These are phyloP conservation scores for Incurvaria masculella DNA, from an alignment of 2,888 invertebrate genomes.

Conservation along the genomic window DNA sequence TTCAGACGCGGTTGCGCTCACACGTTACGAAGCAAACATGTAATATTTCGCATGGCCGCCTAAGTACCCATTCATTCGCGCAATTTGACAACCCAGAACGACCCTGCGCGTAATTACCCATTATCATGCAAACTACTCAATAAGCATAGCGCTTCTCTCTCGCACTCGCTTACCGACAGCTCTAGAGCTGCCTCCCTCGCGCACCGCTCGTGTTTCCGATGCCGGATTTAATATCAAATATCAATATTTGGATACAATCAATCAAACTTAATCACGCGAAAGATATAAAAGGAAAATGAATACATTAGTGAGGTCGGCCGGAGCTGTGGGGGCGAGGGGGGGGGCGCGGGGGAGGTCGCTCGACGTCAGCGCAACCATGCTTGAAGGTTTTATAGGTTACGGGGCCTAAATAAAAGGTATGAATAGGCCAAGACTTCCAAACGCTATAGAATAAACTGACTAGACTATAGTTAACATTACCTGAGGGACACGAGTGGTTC, in stretches of 20 bases:
- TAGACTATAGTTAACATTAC: too few species aligned
- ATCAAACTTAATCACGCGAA: slow-evolving; percentile 56
- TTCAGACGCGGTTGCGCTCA: too few species aligned
- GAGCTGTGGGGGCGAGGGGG: too few species aligned
- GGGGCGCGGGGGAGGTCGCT: neutral
- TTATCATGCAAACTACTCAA: slow-evolving; percentile 27
- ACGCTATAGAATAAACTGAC: too few species aligned
- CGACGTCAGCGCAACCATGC: too few species aligned
- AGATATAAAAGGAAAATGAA: slow-evolving; percentile 53
- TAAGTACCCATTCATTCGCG: too few species aligned
- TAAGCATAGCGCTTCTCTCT: slow-evolving; percentile 19
- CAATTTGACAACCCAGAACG: slow-evolving; percentile 11
- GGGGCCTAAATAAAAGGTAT: too few species aligned
- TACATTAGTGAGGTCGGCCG: slow-evolving; percentile 37
- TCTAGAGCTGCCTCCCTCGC: slow-evolving; percentile 24
- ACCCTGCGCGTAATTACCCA: slow-evolving; percentile 23
- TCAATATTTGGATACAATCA: slow-evolving; percentile 55
- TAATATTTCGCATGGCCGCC: too few species aligned
- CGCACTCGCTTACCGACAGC: slow-evolving; percentile 15
- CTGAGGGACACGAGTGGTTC: too few species aligned
- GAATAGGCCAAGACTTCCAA: too few species aligned
- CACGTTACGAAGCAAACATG: too few species aligned
- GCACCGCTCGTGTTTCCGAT: slow-evolving; percentile 17
- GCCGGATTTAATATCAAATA: slow-evolving; percentile 40
- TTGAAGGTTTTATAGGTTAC: too few species aligned